A percentile compares a stretch with the other conserved stretches of the same genome.
Conservation (phyloP, 2,113 vertebrate species). For the Platichthys flesus region DNA sequence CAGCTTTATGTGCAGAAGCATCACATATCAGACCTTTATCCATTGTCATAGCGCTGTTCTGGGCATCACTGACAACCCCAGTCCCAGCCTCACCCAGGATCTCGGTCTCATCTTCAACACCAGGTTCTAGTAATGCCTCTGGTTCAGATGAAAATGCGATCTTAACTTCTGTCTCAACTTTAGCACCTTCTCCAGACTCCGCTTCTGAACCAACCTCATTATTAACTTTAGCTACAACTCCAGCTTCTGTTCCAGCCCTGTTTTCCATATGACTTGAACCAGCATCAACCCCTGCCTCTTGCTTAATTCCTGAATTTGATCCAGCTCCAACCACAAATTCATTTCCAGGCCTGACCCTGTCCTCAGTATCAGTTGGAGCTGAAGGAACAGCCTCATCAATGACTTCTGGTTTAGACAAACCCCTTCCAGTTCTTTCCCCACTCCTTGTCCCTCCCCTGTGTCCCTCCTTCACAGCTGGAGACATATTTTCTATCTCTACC, state of each 20-base stretch:
- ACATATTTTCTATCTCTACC: slow-evolving; percentile 44
- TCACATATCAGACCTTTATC: slow-evolving; percentile 8
- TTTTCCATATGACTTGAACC: slow-evolving; percentile 32
- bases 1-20: not conserved
- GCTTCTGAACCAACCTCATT: slow-evolving; percentile 11
- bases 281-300: slow-evolving; percentile 11
- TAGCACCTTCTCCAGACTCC: slow-evolving; percentile 34
- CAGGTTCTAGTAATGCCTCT: slow-evolving; percentile 12
- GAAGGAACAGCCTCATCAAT: slow-evolving; percentile 21
- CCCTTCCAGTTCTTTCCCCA: slow-evolving; percentile 40
- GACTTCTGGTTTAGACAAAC: slow-evolving; percentile 32
- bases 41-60: slow-evolving; percentile 14
- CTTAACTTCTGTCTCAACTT: slow-evolving; percentile 30
- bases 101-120: not conserved
- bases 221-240: slow-evolving; percentile 18
- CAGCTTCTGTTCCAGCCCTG: slow-evolving; percentile 23
- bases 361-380: slow-evolving; percentile 16
- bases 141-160: slow-evolving; percentile 14
- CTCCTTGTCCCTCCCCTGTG: slow-evolving; percentile 26
- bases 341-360: slow-evolving; percentile 8
- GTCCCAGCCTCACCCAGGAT: slow-evolving; percentile 15
- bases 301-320: slow-evolving; percentile 11
- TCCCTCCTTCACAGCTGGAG: slow-evolving; percentile 35
- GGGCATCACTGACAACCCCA: slow-evolving; percentile 13
- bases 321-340: slow-evolving; percentile 2